Percentiles rank a stretch among this genome's conserved stretches.
Conservation (phyloP, 2,888 invertebrate genomes). For the Lithophane ornitopus region DNA sequence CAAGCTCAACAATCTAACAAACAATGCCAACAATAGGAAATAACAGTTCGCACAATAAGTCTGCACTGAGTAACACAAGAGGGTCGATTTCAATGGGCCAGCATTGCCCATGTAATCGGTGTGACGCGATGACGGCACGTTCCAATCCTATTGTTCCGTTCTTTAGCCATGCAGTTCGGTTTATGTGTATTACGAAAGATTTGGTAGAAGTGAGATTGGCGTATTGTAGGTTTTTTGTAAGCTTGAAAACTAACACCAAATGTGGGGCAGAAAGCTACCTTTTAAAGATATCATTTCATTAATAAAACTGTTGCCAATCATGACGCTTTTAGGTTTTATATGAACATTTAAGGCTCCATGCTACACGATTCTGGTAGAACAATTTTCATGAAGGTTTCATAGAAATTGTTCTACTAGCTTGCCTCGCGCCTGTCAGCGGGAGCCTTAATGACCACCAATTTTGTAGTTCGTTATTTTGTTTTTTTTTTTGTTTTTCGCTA, state of each 20-base stretch:
- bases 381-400: no score
- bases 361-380: no score
- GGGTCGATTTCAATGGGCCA: slow-evolving; percentile 40
- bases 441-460: no score
- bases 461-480: no score
- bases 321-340: no score
- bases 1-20: not conserved
- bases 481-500: no score
- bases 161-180: slow-evolving; percentile 16
- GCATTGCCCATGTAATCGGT: slow-evolving; percentile 20
- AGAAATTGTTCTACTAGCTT: no score
- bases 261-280: no score
- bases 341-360: no score
- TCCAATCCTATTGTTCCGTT: slow-evolving; percentile 25
- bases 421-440: no score
- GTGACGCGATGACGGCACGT: slow-evolving; percentile 36
- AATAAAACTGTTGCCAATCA: no score
- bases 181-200: slow-evolving; percentile 13
- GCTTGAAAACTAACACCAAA: not conserved
- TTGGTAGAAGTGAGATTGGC: slow-evolving; percentile 16
- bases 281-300: no score
- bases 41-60: slow-evolving; percentile 29
- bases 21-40: slow-evolving; percentile 31
- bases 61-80: slow-evolving; percentile 18
- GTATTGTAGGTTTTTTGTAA: not conserved